Evolutionary conservation across 2,113 vertebrate species (phyloP).

Genomic region (Gasterosteus nipponicus): DNA sequence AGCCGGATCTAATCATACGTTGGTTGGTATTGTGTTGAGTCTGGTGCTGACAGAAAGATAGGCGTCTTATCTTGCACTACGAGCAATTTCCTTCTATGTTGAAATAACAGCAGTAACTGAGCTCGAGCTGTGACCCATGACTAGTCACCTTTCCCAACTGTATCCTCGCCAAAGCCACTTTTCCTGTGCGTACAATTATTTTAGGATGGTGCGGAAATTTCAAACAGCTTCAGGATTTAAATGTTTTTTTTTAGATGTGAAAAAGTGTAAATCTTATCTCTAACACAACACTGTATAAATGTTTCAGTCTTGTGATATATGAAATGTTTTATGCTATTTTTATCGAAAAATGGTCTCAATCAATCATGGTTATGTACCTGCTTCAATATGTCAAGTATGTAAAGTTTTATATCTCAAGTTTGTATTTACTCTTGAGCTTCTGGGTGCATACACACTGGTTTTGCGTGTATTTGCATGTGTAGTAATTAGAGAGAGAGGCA

Average conservation of each 20-base stretch:
- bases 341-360: neutral
- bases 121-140: conserved; percentile 42
- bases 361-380: conserved; percentile 7
- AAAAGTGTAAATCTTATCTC: conserved; percentile 26
- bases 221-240: conserved; percentile 27
- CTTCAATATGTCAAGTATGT: neutral
- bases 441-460: conserved; percentile 1
- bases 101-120: conserved; percentile 33
- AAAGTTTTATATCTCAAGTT: conserved; percentile 15
- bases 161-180: conserved; percentile 27
- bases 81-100: conserved; percentile 43
- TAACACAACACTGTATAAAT: conserved; percentile 15
- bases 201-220: conserved; percentile 33
- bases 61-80: conserved; percentile 48
- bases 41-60: conserved; percentile 31
- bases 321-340: conserved; percentile 11
- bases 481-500: conserved; percentile 44
- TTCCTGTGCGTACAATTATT: conserved; percentile 28
- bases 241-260: conserved; percentile 9
- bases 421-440: conserved; percentile 6
- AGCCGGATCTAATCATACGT: conserved; percentile 45
- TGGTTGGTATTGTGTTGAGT: conserved; percentile 19
- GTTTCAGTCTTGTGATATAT: conserved; percentile 14
- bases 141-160: conserved; percentile 50
- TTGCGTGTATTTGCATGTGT: conserved; percentile 16